Evolutionary conservation across 2,113 vertebrate genomes (phyloP), one percentile per base, ranked within the genome.

Genomic region (Dipodomys merriami): DNA sequence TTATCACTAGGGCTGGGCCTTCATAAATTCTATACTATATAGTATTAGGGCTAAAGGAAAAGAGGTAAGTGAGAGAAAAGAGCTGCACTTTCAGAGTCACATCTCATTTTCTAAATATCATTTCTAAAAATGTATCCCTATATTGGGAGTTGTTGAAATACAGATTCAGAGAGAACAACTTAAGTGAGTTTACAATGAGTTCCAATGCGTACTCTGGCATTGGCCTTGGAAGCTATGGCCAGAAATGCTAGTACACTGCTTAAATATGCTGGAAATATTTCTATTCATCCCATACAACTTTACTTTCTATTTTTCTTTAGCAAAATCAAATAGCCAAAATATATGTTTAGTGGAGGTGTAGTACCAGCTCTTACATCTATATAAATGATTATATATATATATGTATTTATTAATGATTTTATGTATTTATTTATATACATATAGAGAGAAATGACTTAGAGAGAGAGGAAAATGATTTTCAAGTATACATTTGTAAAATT

Each of bases 71-170:
- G 33, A 92, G 35, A 81, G 22, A 62, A 7, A 39, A n/a, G 30
- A 72, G 19, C 7, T 88, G 39, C 29, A 86, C 18, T 74, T 13
- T 18, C 39, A 57, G 25, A 53, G 16, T 46, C n/a, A 76, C 18
- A 19, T 33, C 10, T n/a, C n/a, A 35, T 77, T 81, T 64, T 67
- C 30, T 76, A 78, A 30, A 29, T 67, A 64, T 23, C 22, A 29
- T 91, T 93, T 84, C 33, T 53, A 33, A 90, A 95, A 77, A 23
- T n/a, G 20, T 53, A 68, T 35, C 4, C 13, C 16, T 90, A 39
- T 90, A 33, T 67, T 73, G 67, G 39, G 39, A 83, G 46, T 83
- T 65, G 77, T 25, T 30, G 60, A 74, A 39, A 39, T 33, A 68
- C 53, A 68, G 90, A 77, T 77, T 19, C 6, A 72, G 5, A 49